Evolutionary conservation across 2,113 vertebrate species (phyloP), one percentile per base, ranked within the genome.

Genomic region (Sceloporus undulatus): DNA sequence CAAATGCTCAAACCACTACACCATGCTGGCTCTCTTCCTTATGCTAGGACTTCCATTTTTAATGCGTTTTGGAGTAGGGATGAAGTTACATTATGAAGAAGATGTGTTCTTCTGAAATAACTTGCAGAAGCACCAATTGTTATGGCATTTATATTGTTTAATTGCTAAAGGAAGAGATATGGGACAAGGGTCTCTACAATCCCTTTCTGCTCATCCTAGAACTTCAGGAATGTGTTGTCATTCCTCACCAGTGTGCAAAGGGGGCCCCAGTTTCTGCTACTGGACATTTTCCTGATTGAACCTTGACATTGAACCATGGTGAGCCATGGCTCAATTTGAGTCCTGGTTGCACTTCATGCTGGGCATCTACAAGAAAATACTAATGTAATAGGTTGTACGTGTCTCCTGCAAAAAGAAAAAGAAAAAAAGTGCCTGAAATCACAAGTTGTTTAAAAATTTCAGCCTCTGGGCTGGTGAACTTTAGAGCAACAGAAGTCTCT

Each of bases 301-400:
- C 25, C 42, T 27, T 87, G 78, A 40, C 23, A 80, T 19, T 52
- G 56, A 66, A 85, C 19, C 74, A 78, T 2, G 29, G 48, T 14
- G 38, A 79, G n/a, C 10, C n/a, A 5, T 68, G 75, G 59, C 59
- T 86, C 40, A 78, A 14, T 79, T 70, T 86, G 54, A 79, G 19
- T 10, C 40, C 3, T 59, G 14, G 40, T 34, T 34, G 34, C 62
- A 6, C 79, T 71, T 70, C 14, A 52, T 82, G 48, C 13, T 70
- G 54, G 84, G 68, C 78, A 86, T 18, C 66, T 87, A 78, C 38
- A 81, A 91, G 73, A 83, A 90, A 70, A 87, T 79, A 91, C 91
- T 88, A 84, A 89, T 90, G 79, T 48, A 11, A 34, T n/a, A 2
- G 87, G 84, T 86, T 92, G 48, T 73, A 85, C 54, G n/a, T 25